Percentiles rank a stretch among this genome's conserved stretches.
phyloP scores from a whole-genome alignment of 2,888 invertebrate species.

The Hydropsyche betteni region DNA sequence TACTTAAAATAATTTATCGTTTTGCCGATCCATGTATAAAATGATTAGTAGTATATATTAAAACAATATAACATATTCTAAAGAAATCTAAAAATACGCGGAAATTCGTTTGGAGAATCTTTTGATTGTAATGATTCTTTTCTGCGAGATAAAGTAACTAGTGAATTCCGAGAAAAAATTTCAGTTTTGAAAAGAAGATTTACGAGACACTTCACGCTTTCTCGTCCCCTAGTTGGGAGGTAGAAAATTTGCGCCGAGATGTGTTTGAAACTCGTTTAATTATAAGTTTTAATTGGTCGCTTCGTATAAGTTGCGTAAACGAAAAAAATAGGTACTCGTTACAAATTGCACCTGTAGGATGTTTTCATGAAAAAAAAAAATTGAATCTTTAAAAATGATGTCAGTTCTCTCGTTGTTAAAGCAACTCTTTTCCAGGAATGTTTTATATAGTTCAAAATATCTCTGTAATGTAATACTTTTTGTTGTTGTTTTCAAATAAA shows the following conservation, averaged over 20 bases:
- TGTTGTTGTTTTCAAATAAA: too few relatives aligned
- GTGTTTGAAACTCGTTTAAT: slow-evolving; percentile 42
- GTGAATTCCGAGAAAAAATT: not conserved
- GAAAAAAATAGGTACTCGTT: slow-evolving; percentile 1
- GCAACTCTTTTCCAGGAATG: too few relatives aligned
- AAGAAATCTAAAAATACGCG: not conserved
- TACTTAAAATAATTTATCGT: not conserved
- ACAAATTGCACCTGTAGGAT: too few relatives aligned
- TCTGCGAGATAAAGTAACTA: not conserved
- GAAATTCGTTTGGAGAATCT: not conserved
- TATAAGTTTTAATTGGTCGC: slow-evolving; percentile 45
- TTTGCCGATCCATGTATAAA: not conserved
- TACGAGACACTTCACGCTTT: not conserved
- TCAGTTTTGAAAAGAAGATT: slow-evolving; percentile 7
- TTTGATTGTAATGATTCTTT: not conserved
- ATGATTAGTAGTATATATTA: not conserved
- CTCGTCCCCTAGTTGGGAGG: not conserved
- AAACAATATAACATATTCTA: not conserved
- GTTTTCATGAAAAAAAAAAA: too few relatives aligned
- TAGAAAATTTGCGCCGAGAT: slow-evolving; percentile 11
- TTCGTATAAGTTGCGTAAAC: slow-evolving; percentile 37
- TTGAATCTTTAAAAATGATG: too few relatives aligned
- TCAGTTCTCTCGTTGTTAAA: too few relatives aligned
- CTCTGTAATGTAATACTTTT: too few relatives aligned
- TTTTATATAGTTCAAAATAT: too few relatives aligned